Percentiles rank a stretch among this genome's conserved stretches.
These are phyloP conservation scores for Halcyon chelicuti DNA, from an alignment of 2,797 vertebrate species.

Conservation along the genomic window DNA sequence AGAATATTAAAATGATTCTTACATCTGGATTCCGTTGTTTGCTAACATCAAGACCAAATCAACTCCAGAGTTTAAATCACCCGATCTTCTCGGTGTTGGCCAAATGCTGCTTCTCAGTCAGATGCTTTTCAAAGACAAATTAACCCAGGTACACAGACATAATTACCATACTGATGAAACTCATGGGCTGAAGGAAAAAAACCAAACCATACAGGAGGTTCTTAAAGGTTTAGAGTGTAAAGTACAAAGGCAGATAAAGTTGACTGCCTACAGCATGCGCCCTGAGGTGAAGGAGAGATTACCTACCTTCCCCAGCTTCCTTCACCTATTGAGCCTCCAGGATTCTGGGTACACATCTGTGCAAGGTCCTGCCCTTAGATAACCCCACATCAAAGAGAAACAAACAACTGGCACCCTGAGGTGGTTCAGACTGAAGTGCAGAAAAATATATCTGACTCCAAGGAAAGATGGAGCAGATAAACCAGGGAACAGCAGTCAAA, in stretches of 20 bases:
- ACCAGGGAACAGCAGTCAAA: neutral
- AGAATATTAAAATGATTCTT: neutral
- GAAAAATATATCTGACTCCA: neutral
- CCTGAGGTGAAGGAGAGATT: neutral
- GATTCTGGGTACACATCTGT: neutral
- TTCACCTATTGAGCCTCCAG: neutral
- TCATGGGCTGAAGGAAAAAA: neutral
- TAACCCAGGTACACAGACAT: neutral
- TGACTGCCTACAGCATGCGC: neutral
- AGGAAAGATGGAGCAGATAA: neutral
- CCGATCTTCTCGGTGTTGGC: neutral
- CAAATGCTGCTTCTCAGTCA: neutral
- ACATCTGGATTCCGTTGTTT: neutral
- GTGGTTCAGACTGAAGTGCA: neutral
- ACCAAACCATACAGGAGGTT: neutral
- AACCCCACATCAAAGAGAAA: neutral
- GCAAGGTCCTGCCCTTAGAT: neutral
- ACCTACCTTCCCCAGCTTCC: neutral
- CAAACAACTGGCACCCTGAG: accelerated
- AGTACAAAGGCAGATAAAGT: neutral
- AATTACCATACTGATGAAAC: neutral
- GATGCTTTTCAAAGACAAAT: neutral
- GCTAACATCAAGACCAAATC: neutral
- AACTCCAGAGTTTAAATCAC: neutral
- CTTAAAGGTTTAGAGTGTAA: neutral